These are phyloP conservation scores for Alloscopus bannaensis DNA, from an alignment of 2,888 invertebrate species.

Conservation along the genomic window DNA sequence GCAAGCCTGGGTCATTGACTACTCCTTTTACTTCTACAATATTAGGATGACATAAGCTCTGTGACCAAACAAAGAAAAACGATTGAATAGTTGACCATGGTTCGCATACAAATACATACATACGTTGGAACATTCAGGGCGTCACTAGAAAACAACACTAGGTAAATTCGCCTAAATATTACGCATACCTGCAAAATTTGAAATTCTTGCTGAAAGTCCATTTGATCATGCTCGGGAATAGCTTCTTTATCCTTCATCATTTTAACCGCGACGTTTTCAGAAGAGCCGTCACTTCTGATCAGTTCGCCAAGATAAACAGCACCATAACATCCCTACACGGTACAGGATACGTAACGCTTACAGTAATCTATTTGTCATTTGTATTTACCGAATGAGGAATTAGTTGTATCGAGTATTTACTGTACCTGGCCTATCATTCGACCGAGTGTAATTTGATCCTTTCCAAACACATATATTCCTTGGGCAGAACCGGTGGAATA, in stretches of 20 bases:
- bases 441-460: conserved; percentile 80
- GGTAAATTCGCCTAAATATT: neutral
- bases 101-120: too few species aligned
- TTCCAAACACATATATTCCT: conserved; percentile 75
- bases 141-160: too few species aligned
- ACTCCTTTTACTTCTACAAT: conserved; percentile 92
- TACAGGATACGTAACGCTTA: too few species aligned
- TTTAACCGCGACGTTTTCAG: conserved; percentile 73
- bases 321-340: conserved; percentile 87
- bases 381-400: neutral
- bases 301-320: conserved; percentile 85
- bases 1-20: conserved; percentile 85
- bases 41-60: conserved; percentile 89
- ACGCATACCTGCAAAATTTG: conserved; percentile 87
- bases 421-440: conserved; percentile 80
- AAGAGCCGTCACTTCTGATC: conserved; percentile 72
- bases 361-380: too few species aligned
- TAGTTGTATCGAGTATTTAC: too few species aligned
- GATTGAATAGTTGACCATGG: too few species aligned
- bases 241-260: conserved; percentile 79
- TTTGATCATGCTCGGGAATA: conserved; percentile 76
- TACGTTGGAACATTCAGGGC: too few species aligned
- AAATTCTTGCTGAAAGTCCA: conserved; percentile 90
- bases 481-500: conserved; percentile 72
- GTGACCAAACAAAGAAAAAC: too few species aligned